Evolutionary conservation across 2,888 invertebrate genomes (phyloP), one percentile per base, ranked within the genome.

Genomic region (Athetis lepigone): DNA sequence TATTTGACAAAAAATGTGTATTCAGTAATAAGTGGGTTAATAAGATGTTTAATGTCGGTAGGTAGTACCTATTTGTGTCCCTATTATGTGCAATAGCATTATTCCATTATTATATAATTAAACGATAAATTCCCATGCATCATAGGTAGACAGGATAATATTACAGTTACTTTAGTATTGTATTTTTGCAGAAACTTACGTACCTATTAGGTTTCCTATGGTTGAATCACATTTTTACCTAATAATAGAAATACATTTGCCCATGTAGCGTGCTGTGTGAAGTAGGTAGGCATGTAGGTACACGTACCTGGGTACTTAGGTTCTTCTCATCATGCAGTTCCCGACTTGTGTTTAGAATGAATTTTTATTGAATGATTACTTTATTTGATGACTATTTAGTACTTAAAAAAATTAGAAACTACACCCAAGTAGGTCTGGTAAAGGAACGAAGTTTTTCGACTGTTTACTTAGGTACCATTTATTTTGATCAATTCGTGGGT

Each of bases 101-200:
- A 46, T 21, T 36, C 21, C 27, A 11, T n/a, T n/a, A n/a, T n/a
- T n/a, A n/a, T n/a, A n/a, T n/a, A 40, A 18, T 21, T 27, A 27
- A 5, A 36, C 23, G 13, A n/a, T 4, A 46, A 61, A 40, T 69
- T 36, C 40, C 69, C 60, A 13, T 42, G 11, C 8, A 23, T 36
- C 8, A 2, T n/a, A n/a, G 9, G 23, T 27, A 23, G 4, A 47
- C 46, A 69, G 64, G 40, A 65, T 46, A 64, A 33, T 33, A 33
- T 13, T 33, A 6, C 6, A 25, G 25, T 3, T 43, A 52, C 9
- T 2, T 21, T 18, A 0, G 33, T 33, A 13, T 4, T 23, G 2
- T 21, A 23, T 16, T 9, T 33, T 62, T 67, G 58, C 57, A n/a
- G 27, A 18, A 36, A 25, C n/a, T 27, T 18, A n/a, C n/a, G 2